Percentiles rank a stretch among this genome's conserved stretches.
These are phyloP conservation scores for Parambassis ranga DNA, from an alignment of 2,797 vertebrate species.

Conservation along the genomic window DNA sequence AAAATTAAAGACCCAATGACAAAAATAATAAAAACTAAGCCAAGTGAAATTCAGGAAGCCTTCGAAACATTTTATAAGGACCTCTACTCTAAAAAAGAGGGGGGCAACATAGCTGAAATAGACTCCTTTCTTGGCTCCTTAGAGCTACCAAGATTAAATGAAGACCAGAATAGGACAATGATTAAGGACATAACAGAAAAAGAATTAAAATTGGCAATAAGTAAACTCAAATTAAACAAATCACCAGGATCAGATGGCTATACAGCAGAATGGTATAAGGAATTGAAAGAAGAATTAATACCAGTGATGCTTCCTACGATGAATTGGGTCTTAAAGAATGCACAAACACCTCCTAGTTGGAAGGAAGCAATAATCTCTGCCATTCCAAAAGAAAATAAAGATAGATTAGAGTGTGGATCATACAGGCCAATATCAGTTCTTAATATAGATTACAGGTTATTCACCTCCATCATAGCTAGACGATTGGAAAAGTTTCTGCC, in stretches of 20 bases:
- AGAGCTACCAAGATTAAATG: not conserved
- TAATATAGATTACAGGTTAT: not conserved
- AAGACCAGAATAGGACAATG: slow-evolving; percentile 12
- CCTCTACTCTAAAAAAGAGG: no score
- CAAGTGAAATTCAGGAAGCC: slow-evolving; percentile 5
- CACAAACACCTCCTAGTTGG: not conserved
- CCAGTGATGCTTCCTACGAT: not conserved
- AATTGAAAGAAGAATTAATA: not conserved
- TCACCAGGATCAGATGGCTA: not conserved
- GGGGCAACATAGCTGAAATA: not conserved
- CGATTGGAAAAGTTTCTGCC: not conserved
- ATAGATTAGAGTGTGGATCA: not conserved
- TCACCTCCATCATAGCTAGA: not conserved
- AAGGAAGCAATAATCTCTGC: not conserved
- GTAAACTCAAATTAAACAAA: not conserved
- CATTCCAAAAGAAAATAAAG: not conserved
- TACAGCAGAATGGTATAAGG: not conserved
- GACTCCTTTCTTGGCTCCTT: slow-evolving; percentile 1
- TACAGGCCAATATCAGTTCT: not conserved
- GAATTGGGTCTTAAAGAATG: slow-evolving; percentile 5
- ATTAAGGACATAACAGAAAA: not conserved
- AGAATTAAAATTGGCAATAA: slow-evolving; percentile 1
- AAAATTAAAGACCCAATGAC: slow-evolving; percentile 6
- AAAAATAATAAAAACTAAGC: no score
- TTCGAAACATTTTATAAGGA: slow-evolving; percentile 24